Evolutionary conservation across 2,888 invertebrate species (phyloP).

Genomic region (Eilema griseolum): DNA sequence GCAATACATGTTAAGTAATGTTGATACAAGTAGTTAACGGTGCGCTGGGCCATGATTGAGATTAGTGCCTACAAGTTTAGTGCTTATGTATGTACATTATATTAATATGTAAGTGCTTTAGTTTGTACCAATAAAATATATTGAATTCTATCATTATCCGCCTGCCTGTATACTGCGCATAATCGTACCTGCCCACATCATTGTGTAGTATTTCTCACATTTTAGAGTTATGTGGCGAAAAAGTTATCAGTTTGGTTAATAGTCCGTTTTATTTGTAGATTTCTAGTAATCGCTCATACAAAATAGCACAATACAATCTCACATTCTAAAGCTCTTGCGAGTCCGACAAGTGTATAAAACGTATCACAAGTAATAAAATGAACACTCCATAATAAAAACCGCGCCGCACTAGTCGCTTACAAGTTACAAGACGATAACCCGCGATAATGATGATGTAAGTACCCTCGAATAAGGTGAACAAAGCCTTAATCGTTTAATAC

Average conservation of each 20-base stretch:
- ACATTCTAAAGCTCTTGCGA: neutral
- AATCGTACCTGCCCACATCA: too few species aligned
- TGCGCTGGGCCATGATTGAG: too few species aligned
- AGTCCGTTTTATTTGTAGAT: neutral
- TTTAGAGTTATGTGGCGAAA: too few species aligned
- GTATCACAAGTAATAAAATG: constrained; percentile 1
- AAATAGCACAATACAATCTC: too few species aligned
- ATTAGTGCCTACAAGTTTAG: too few species aligned
- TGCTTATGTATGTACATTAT: neutral
- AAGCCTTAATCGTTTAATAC: constrained; percentile 48
- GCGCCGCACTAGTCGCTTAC: neutral
- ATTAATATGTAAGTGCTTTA: neutral
- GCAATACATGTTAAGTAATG: too few species aligned
- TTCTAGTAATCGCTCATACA: too few species aligned
- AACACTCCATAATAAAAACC: neutral
- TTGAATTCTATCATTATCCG: neutral
- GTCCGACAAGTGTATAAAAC: neutral
- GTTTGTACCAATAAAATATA: neutral
- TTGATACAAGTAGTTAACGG: too few species aligned
- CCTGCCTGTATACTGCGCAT: neutral
- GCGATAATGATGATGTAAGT: constrained; percentile 57
- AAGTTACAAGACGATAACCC: constrained; percentile 33
- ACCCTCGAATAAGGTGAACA: constrained; percentile 53
- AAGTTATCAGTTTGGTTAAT: neutral
- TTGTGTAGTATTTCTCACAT: neutral